Conservation (phyloP, 2,888 invertebrate genomes). For the Lasioglossum lativentre region DNA sequence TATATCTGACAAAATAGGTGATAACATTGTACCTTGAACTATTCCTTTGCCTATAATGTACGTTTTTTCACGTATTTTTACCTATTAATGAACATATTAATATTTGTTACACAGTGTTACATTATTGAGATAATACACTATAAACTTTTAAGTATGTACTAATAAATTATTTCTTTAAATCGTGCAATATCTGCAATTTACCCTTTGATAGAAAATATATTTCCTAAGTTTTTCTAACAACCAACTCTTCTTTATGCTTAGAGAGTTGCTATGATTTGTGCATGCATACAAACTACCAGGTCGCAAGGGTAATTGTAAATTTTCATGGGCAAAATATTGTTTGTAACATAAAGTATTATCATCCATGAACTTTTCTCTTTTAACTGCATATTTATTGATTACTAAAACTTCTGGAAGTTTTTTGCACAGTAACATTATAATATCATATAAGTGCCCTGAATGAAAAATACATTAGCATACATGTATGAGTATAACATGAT, state of each 20-base stretch:
- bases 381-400: slow-evolving; percentile 10
- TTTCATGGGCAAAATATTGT: slow-evolving; percentile 26
- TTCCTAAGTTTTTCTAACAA: slow-evolving; percentile 23
- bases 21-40: slow-evolving; percentile 43
- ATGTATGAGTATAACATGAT: not conserved
- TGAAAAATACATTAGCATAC: not conserved
- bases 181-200: not conserved
- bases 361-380: not conserved
- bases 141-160: not conserved
- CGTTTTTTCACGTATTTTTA: slow-evolving; percentile 10
- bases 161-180: not conserved
- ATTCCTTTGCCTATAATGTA: slow-evolving; percentile 44
- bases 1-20: slow-evolving; percentile 52
- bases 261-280: not conserved
- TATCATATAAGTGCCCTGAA: slow-evolving; percentile 34
- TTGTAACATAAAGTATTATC: not conserved
- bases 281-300: slow-evolving; percentile 22
- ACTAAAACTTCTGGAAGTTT: slow-evolving; percentile 38
- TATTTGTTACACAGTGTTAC: not conserved
- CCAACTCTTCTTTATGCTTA: slow-evolving; percentile 22
- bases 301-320: slow-evolving; percentile 34
- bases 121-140: not conserved
- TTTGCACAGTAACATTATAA: slow-evolving; percentile 25
- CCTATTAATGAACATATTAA: slow-evolving; percentile 34
- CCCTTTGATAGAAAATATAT: slow-evolving; percentile 44